Base-by-base conservation (phyloP, 2,888 invertebrate species). In the Aproaerema taeniolella region DNA sequence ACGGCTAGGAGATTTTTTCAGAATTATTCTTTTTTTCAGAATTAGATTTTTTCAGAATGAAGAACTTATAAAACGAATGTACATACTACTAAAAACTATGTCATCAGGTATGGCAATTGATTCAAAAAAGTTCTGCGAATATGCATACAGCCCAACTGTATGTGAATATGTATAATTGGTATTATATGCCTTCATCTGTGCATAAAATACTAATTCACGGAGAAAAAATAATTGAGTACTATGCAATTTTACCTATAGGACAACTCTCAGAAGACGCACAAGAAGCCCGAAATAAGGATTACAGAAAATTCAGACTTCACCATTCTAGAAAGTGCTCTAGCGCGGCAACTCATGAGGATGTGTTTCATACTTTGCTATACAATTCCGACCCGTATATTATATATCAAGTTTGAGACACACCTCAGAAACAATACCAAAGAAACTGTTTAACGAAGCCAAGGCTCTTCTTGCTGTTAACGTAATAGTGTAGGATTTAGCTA, bases 1-100 rank as follows among this genome's bases (percentile, higher is more conserved):
- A 45, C 45, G 1, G 38, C 43, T 0, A 17, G 49, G 28, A 40
- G 45, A 11, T 47, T 45, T 39, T 50, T 46, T 12, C 1, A 17
- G 2, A 12, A 29, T 11, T 7, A 10, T 8, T 2, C 1, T 7
- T 7, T 3, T 2, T 4, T 13, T 6, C 12, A 9, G 3, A 3
- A 2, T 3, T 8, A 8, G 8, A 28, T n/a, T 28, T 6, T 6
- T 12, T 10, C 14, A 29, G n/a, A 32, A 40, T 7, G 17, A 24
- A 11, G 17, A 29, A 5, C 28, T 39, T 25, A 39, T 39, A 30
- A 33, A 33, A 30, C 28, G 39, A 12, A n/a, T 43, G n/a, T n/a
- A n/a, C 20, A 34, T 43, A 26, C 38, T 43, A 26, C 15, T 38
- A 6, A 33, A 43, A 26, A 34, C 31, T 31, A 11, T 38, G 11